Evolutionary conservation across 2,113 vertebrate species (phyloP).

Genomic region (Mesoclemmys tuberculata): DNA sequence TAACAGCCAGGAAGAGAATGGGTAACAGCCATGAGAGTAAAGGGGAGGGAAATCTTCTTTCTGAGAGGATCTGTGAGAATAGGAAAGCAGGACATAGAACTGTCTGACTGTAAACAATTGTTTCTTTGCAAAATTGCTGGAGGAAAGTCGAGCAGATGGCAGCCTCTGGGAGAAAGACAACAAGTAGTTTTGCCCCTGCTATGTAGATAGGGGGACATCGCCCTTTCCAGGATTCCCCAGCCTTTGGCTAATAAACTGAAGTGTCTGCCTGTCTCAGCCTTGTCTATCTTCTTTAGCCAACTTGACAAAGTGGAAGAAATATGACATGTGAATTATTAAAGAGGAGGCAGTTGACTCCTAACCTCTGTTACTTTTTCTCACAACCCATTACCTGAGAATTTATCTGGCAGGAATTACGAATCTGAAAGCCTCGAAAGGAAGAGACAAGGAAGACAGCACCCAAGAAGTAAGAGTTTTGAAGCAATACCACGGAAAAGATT

Average conservation of each 20-base stretch:
- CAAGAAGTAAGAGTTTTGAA: conserved; percentile 48
- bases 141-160: background rate
- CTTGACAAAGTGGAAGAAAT: conserved; percentile 80
- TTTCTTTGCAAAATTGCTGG: background rate
- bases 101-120: fast-evolving
- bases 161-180: background rate
- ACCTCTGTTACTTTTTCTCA: conserved; percentile 76
- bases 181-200: background rate
- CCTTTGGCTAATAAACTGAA: conserved; percentile 69
- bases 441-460: background rate
- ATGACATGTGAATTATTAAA: conserved; percentile 84
- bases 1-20: background rate
- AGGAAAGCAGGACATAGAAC: background rate
- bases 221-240: conserved; percentile 7
- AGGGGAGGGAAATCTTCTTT: background rate
- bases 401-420: conserved; percentile 76
- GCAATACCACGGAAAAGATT: conserved; percentile 59
- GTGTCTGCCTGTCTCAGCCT: conserved; percentile 55
- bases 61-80: background rate
- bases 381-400: conserved; percentile 81
- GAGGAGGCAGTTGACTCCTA: conserved; percentile 82
- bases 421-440: conserved; percentile 26
- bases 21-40: background rate
- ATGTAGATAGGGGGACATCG: background rate
- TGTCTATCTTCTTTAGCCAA: conserved; percentile 78